A percentile compares a stretch with the other conserved stretches of the same genome.
These are phyloP conservation scores for Cheilosia vulpina DNA, from an alignment of 2,888 invertebrate species.

Conservation along the genomic window DNA sequence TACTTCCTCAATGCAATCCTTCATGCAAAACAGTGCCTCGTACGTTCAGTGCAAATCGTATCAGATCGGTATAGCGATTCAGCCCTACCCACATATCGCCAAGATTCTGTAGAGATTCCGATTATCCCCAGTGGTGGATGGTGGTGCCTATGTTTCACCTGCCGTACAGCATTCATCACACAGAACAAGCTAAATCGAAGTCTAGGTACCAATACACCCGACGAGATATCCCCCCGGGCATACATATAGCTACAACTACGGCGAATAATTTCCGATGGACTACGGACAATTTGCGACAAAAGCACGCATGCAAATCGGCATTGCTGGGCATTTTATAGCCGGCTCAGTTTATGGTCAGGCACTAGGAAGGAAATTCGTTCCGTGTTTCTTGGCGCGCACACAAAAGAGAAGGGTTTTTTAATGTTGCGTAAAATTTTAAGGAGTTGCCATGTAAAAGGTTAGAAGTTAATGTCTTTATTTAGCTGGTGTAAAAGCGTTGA, in stretches of 20 bases:
- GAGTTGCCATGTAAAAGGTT: conserved; percentile 74
- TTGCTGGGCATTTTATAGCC: conserved; percentile 62
- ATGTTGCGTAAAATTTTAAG: conserved; percentile 74
- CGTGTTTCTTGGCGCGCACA: conserved; percentile 42
- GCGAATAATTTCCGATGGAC: conserved; percentile 16
- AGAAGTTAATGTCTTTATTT: conserved; percentile 74
- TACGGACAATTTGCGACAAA: conserved; percentile 71
- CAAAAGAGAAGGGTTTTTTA: conserved; percentile 70
- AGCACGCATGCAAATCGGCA: conserved; percentile 73
- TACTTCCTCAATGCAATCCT: conserved; percentile 46
- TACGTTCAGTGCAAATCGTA: conserved; percentile 58
- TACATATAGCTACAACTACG: neutral
- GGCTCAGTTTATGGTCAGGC: conserved; percentile 58
- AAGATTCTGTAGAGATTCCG: conserved; percentile 57
- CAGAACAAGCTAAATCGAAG: conserved; percentile 68
- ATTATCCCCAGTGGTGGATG: conserved; percentile 19
- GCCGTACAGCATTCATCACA: conserved; percentile 66
- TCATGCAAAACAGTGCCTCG: conserved; percentile 48
- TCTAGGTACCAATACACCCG: neutral
- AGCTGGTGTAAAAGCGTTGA: conserved; percentile 33
- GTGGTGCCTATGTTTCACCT: conserved; percentile 62
- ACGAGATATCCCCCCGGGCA: conserved; percentile 32
- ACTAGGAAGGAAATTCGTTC: conserved; percentile 61
- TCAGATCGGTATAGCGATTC: conserved; percentile 48
- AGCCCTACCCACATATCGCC: conserved; percentile 64